Conservation (phyloP, 2,113 vertebrate genomes). For the Thamnophis sirtalis region DNA sequence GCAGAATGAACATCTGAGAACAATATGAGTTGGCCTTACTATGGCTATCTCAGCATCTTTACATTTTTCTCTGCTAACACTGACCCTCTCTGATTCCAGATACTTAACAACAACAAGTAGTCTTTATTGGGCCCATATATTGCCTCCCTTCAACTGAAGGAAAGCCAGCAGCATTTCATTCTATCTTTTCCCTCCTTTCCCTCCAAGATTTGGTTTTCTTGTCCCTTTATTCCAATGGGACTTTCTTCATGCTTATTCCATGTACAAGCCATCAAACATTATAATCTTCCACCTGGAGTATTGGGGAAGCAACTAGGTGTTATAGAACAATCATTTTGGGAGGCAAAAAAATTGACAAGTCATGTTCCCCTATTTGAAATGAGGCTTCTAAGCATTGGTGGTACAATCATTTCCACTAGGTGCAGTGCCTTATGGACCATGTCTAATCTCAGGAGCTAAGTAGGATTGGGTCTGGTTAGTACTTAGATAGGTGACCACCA, state of each 20-base stretch:
- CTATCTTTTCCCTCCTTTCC: not conserved
- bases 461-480: not conserved
- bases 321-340: not conserved
- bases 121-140: not conserved
- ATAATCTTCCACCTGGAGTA: not conserved
- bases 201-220: not conserved
- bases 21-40: not conserved
- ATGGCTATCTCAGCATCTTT: not conserved
- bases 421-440: not conserved
- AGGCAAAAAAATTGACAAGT: not conserved
- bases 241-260: not conserved
- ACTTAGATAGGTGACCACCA: not conserved
- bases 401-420: not conserved
- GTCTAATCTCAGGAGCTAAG: not conserved
- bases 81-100: not conserved
- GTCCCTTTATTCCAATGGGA: not conserved
- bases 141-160: not conserved
- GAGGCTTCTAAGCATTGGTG: not conserved
- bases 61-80: not conserved
- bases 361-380: not conserved
- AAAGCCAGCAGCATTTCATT: not conserved
- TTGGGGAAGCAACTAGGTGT: not conserved
- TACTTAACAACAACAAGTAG: not conserved
- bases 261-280: not conserved
- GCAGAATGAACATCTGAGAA: not conserved